A percentile compares a stretch with the other conserved stretches of the same genome.
Evolutionary conservation across 2,888 invertebrate species (phyloP).

Genomic region (Macrosiphum euphorbiae): DNA sequence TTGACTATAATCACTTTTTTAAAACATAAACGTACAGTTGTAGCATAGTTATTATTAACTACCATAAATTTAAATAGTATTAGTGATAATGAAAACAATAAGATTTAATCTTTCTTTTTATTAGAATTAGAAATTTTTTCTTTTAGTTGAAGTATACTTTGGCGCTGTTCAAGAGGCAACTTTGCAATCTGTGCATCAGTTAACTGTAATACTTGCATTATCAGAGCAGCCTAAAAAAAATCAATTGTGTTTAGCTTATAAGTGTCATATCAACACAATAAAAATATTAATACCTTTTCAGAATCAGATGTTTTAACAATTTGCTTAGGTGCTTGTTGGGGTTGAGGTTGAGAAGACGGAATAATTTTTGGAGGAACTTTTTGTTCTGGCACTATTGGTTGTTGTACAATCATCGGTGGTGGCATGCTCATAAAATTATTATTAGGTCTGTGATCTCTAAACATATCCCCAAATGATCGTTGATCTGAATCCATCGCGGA

Average conservation of each 20-base stretch:
- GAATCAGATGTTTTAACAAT: constrained; percentile 51
- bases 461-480: constrained; percentile 13
- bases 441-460: background rate
- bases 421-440: constrained; percentile 80
- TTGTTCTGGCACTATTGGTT: background rate
- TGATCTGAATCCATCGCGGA: background rate
- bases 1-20: background rate
- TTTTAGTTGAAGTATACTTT: constrained; percentile 94
- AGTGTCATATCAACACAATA: background rate
- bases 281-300: constrained; percentile 54
- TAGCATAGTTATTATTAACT: background rate
- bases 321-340: background rate
- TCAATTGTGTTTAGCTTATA: background rate
- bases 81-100: background rate
- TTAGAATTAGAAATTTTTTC: constrained; percentile 89
- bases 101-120: constrained; percentile 11
- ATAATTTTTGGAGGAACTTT: background rate
- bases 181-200: constrained; percentile 97
- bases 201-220: constrained; percentile 98
- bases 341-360: background rate
- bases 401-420: background rate
- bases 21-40: background rate
- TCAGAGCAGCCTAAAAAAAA: constrained; percentile 84
- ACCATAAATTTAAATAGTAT: background rate
- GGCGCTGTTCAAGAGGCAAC: constrained; percentile 94